These are phyloP conservation scores for fruit fly (Drosophila melanogaster) DNA, from an alignment of 1,140 invertebrate species.

Conservation along the genomic window DNA sequence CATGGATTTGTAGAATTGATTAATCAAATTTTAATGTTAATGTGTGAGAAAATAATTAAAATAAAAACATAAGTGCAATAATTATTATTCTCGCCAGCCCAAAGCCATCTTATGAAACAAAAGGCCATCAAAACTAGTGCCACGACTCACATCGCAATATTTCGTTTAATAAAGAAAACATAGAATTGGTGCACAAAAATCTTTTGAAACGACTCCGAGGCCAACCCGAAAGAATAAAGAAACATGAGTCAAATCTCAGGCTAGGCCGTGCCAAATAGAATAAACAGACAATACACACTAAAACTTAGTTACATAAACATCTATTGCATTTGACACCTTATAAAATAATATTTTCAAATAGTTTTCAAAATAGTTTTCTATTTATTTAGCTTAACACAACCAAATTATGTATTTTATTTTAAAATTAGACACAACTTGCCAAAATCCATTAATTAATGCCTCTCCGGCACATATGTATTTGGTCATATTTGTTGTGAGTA, in stretches of 20 bases:
- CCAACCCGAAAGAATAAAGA: constrained; percentile 12
- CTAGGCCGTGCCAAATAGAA: constrained; percentile 12
- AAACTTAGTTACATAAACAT: not conserved
- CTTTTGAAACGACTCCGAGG: constrained; percentile 7
- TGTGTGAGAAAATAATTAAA: constrained; percentile 1
- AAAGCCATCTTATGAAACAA: constrained; percentile 52
- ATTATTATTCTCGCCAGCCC: constrained; percentile 19
- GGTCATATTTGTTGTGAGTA: too few species aligned
- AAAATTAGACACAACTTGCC: too few species aligned
- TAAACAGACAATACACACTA: constrained; percentile 3
- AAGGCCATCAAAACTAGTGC: constrained; percentile 60
- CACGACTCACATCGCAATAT: constrained; percentile 36
- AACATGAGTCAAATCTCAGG: constrained; percentile 1
- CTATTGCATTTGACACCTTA: too few species aligned
- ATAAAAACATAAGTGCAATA: constrained; percentile 45
- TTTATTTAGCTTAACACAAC: too few species aligned
- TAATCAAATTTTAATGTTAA: not conserved
- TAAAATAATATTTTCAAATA: too few species aligned
- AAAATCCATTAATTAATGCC: too few species aligned
- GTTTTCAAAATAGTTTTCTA: too few species aligned
- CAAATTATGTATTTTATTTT: too few species aligned
- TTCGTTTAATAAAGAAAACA: not conserved
- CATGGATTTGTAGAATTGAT: not conserved
- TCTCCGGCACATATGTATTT: too few species aligned
- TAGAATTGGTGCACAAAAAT: constrained; percentile 1